A percentile compares a stretch with the other conserved stretches of the same genome.
phyloP scores from a whole-genome alignment of 2,113 vertebrate genomes.

The Indri indri region DNA sequence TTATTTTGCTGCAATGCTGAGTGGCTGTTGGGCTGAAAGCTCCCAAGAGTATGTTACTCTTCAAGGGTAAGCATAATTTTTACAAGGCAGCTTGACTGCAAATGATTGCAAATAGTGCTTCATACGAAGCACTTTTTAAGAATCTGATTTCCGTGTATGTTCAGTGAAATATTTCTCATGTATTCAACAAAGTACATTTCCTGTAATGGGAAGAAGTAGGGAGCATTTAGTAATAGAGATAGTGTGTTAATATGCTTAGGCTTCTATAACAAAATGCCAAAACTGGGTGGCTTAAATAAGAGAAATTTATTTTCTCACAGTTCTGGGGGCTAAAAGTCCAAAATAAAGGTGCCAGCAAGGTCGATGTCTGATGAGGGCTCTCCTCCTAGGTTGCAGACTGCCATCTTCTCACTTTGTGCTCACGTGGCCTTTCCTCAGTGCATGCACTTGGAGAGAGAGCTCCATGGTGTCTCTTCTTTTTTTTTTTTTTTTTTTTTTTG shows the following conservation, averaged over 20 bases:
- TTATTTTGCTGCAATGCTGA: slow-evolving; percentile 97
- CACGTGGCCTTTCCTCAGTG: not conserved
- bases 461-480: not conserved
- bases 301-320: not conserved
- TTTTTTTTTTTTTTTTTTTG: too few relatives aligned
- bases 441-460: not conserved
- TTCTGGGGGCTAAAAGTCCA: not conserved
- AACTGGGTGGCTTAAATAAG: not conserved
- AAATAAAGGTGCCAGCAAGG: not conserved
- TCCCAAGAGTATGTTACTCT: slow-evolving; percentile 92
- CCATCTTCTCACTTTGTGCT: not conserved
- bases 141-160: slow-evolving; percentile 68
- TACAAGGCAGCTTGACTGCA: slow-evolving; percentile 64
- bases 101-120: slow-evolving; percentile 62
- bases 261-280: not conserved
- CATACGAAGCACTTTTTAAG: slow-evolving; percentile 48
- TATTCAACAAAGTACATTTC: slow-evolving; percentile 4
- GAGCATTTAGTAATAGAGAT: not conserved
- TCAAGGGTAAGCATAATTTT: slow-evolving; percentile 90
- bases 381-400: not conserved
- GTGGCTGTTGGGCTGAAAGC: slow-evolving; percentile 96
- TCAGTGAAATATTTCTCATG: slow-evolving; percentile 55
- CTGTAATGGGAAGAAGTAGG: not conserved
- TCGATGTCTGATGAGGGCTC: not conserved
- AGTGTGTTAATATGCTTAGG: not conserved